Conservation (phyloP, 2,888 invertebrate species). For the Psococerastis gibbosa region DNA sequence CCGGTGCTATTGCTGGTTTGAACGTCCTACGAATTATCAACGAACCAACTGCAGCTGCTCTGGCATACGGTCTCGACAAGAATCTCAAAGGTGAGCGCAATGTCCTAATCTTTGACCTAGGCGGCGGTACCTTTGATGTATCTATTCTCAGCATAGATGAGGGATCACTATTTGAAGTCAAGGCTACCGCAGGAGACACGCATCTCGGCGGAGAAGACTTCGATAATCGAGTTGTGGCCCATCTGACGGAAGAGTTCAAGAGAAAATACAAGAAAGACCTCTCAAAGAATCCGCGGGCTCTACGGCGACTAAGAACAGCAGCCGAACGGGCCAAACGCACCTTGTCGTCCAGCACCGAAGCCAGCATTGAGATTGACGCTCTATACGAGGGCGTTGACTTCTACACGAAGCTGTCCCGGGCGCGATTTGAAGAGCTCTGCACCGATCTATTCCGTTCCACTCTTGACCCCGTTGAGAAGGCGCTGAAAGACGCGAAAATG, state of each 20-base stretch:
- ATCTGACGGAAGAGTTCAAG: conserved; percentile 61
- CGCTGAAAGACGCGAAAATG: conserved; percentile 62
- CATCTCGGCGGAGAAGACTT: conserved; percentile 65
- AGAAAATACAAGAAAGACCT: conserved; percentile 52
- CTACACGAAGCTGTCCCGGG: conserved; percentile 65
- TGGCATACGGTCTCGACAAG: conserved; percentile 68
- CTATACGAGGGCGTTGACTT: conserved; percentile 79
- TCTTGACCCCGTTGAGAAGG: conserved; percentile 67
- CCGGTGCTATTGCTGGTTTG: conserved; percentile 61
- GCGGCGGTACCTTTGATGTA: conserved; percentile 86
- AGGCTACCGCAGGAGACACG: conserved; percentile 63
- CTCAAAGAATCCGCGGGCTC: conserved; percentile 42
- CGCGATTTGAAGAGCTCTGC: conserved; percentile 78
- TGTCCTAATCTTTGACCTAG: conserved; percentile 55
- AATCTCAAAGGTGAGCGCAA: conserved; percentile 53
- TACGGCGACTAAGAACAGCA: conserved; percentile 66
- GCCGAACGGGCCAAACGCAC: conserved; percentile 67
- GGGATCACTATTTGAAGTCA: conserved; percentile 62
- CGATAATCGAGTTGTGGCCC: conserved; percentile 58
- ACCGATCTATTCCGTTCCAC: conserved; percentile 67
- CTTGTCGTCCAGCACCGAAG: conserved; percentile 55
- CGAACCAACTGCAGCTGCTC: conserved; percentile 75
- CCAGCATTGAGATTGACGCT: conserved; percentile 73
- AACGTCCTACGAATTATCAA: conserved; percentile 80
- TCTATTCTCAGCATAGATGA: conserved; percentile 79